Percentiles rank a stretch among this genome's conserved stretches.
phyloP scores from a whole-genome alignment of 2,113 vertebrate genomes.

The Sebastes fasciatus region DNA sequence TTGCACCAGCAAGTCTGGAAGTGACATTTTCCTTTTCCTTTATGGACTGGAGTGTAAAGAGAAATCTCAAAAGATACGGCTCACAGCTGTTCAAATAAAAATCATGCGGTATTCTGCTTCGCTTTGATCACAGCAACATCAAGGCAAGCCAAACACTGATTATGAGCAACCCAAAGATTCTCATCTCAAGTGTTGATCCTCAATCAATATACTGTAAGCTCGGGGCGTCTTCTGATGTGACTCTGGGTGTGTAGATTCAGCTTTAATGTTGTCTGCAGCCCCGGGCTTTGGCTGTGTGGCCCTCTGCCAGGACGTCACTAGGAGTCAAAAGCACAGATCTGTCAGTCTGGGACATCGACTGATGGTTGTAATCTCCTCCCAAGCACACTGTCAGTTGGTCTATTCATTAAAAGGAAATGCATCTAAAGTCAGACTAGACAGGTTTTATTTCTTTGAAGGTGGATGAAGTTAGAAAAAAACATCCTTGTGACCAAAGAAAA shows the following conservation, averaged over 20 bases:
- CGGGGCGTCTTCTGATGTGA: conserved; percentile 35
- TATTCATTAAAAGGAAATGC: conserved; percentile 45
- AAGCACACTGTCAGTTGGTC: conserved; percentile 48
- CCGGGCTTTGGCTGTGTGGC: conserved; percentile 29
- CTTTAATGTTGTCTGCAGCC: conserved; percentile 54
- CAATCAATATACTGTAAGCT: conserved; percentile 35
- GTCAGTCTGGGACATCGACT: conserved; percentile 34
- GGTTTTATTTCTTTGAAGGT: conserved; percentile 14
- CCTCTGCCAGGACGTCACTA: conserved; percentile 40
- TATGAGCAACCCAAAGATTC: conserved; percentile 34
- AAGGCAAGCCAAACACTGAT: conserved; percentile 38
- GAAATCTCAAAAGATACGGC: conserved; percentile 6
- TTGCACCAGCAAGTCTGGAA: not conserved
- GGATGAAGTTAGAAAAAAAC: not conserved
- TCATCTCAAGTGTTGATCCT: conserved; percentile 39
- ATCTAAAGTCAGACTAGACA: not conserved
- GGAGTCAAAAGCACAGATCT: conserved; percentile 34
- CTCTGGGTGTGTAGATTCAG: conserved; percentile 37
- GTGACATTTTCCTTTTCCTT: conserved; percentile 2
- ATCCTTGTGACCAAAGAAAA: not conserved
- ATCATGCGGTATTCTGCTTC: conserved; percentile 5
- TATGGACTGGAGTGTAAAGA: conserved; percentile 1
- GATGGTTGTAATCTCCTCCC: conserved; percentile 56
- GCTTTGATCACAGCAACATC: conserved; percentile 16
- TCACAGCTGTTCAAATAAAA: conserved; percentile 26